Evolutionary conservation across 1,140 invertebrate genomes (phyloP).

Genomic region (Sarcophaga bullata): DNA sequence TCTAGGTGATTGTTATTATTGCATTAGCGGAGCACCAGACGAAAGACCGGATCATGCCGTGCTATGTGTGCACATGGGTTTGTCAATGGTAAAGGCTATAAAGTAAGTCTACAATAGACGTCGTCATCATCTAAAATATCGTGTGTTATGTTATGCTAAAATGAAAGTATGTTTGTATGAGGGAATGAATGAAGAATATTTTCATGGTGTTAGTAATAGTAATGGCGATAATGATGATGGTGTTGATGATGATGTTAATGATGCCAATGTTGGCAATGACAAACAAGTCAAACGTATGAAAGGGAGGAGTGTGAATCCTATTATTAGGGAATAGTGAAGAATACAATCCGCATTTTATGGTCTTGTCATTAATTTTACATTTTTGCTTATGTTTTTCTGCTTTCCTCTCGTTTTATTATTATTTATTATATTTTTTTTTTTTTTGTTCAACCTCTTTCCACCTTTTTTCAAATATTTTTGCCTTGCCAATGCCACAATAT

Average conservation of each 20-base stretch:
- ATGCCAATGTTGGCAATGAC: neutral
- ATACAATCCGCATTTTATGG: constrained; percentile 1
- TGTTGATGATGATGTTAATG: constrained; percentile 10
- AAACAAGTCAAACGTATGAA: too few relatives aligned
- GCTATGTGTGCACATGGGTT: constrained; percentile 92
- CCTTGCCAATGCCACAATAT: neutral
- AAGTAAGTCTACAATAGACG: constrained; percentile 75
- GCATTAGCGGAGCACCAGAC: constrained; percentile 90
- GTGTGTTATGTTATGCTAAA: too few relatives aligned
- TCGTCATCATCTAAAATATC: neutral
- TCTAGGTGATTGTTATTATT: constrained; percentile 96
- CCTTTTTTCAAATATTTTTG: constrained; percentile 7
- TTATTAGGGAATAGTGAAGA: constrained; percentile 18
- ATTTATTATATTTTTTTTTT: too few relatives aligned
- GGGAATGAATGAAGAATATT: too few relatives aligned
- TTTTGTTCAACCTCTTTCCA: neutral
- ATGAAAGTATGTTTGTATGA: too few relatives aligned
- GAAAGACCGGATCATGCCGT: constrained; percentile 93
- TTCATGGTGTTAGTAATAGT: neutral
- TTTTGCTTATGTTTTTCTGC: neutral
- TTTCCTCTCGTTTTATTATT: constrained; percentile 17
- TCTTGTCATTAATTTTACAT: constrained; percentile 23
- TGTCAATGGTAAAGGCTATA: constrained; percentile 96
- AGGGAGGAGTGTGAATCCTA: neutral
- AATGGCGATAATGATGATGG: neutral